Percentiles rank a stretch among this genome's conserved stretches.
Conservation (phyloP, 2,888 invertebrate species). For the Drosophila seclusa region DNA sequence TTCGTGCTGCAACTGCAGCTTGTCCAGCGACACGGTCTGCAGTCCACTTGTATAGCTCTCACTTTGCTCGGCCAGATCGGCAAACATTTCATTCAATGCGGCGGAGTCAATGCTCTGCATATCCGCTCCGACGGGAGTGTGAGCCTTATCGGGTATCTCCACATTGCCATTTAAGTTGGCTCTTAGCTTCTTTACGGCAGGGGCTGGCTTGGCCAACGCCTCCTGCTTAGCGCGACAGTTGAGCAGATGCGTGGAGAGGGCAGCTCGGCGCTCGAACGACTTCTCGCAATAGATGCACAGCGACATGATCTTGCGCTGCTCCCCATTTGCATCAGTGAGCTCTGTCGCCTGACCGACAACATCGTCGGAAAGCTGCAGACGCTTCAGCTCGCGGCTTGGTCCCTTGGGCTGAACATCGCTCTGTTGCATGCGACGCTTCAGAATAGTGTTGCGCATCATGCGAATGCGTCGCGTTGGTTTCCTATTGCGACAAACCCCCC, state of each 20-base stretch:
- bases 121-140: conserved; percentile 9
- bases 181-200: conserved; percentile 63
- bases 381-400: conserved; percentile 81
- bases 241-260: conserved; percentile 89
- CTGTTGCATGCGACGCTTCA: conserved; percentile 88
- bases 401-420: conserved; percentile 86
- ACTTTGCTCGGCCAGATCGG: conserved; percentile 77
- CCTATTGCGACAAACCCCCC: conserved; percentile 78
- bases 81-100: conserved; percentile 79
- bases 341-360: conserved; percentile 55
- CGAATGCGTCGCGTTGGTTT: conserved; percentile 90
- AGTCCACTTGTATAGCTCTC: conserved; percentile 72
- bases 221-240: conserved; percentile 87
- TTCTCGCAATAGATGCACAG: conserved; percentile 88
- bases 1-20: conserved; percentile 69
- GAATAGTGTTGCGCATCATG: conserved; percentile 88
- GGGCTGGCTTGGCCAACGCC: conserved; percentile 62
- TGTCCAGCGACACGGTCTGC: conserved; percentile 82
- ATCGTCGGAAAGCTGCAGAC: conserved; percentile 74
- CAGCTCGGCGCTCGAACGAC: conserved; percentile 90
- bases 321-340: conserved; percentile 47
- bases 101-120: conserved; percentile 54
- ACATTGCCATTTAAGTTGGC: conserved; percentile 33
- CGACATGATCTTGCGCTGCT: conserved; percentile 87
- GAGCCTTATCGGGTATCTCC: conserved; percentile 21